A percentile compares a stretch with the other conserved stretches of the same genome.
These are phyloP conservation scores for Prosapia bicincta DNA, from an alignment of 2,888 invertebrate genomes.

Conservation along the genomic window DNA sequence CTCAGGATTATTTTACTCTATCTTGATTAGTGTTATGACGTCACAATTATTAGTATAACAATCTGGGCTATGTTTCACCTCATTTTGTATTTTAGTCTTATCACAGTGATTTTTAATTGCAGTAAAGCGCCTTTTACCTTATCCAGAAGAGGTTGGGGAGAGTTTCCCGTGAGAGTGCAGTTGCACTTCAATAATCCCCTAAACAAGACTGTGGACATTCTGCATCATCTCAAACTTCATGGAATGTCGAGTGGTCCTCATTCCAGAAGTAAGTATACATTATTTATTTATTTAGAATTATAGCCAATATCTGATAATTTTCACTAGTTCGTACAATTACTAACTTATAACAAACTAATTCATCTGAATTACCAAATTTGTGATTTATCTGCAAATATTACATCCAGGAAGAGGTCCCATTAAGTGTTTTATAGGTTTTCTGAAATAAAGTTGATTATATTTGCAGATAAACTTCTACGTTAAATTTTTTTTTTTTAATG, in stretches of 20 bases:
- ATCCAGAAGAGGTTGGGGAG: slow-evolving; percentile 86
- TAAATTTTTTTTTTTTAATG: no score
- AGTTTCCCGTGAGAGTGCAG: slow-evolving; percentile 80
- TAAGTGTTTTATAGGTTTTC: no score
- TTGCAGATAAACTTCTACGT: no score
- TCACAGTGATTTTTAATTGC: slow-evolving; percentile 39
- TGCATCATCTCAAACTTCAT: slow-evolving; percentile 78
- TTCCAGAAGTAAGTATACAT: slow-evolving; percentile 19
- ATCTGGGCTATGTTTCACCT: background rate
- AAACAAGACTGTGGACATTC: slow-evolving; percentile 75
- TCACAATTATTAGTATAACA: no score
- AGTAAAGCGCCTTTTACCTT: slow-evolving; percentile 80
- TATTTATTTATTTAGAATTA: no score
- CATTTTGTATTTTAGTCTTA: background rate
- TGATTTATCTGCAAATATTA: no score
- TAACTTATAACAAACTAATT: no score
- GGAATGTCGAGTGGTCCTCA: slow-evolving; percentile 66
- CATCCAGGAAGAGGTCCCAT: no score
- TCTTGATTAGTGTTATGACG: background rate
- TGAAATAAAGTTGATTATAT: no score
- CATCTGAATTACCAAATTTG: no score
- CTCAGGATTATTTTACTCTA: background rate
- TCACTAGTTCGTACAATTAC: no score
- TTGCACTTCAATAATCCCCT: slow-evolving; percentile 68
- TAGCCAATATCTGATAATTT: no score